These are phyloP conservation scores for Mesopsocus fuscifrons DNA, from an alignment of 2,888 invertebrate genomes.

Conservation along the genomic window DNA sequence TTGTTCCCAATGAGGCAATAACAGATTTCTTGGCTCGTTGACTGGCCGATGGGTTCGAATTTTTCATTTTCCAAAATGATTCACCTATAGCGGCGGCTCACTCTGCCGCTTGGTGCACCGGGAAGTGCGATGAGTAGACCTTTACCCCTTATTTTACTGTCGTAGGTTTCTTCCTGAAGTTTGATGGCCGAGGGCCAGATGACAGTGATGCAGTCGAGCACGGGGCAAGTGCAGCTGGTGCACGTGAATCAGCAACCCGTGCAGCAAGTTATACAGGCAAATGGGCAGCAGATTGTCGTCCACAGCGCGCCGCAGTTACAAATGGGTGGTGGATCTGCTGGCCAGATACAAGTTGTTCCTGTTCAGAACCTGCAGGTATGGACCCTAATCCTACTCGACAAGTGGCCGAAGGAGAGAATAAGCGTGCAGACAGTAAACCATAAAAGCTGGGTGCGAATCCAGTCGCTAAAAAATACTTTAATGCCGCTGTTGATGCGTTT, in stretches of 20 bases:
- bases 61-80: too few species aligned
- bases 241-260: conserved; percentile 35
- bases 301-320: conserved; percentile 46
- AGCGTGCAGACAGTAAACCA: background rate
- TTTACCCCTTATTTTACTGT: too few species aligned
- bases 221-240: conserved; percentile 34
- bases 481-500: too few species aligned
- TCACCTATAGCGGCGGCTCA: too few species aligned
- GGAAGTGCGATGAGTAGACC: too few species aligned
- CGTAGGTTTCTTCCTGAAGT: too few species aligned
- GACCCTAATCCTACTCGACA: too few species aligned
- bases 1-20: too few species aligned
- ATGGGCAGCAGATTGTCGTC: conserved; percentile 51
- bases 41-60: too few species aligned
- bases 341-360: conserved; percentile 56
- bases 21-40: too few species aligned
- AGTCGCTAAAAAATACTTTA: conserved; percentile 9
- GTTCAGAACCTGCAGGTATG: conserved; percentile 25
- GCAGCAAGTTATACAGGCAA: conserved; percentile 43
- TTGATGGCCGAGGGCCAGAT: conserved; percentile 13
- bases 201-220: conserved; percentile 29
- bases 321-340: conserved; percentile 41
- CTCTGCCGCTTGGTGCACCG: too few species aligned
- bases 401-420: too few species aligned
- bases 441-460: conserved; percentile 3